Evolutionary conservation across 1,140 invertebrate genomes (phyloP).

Genomic region (Heliconius melpomene): DNA sequence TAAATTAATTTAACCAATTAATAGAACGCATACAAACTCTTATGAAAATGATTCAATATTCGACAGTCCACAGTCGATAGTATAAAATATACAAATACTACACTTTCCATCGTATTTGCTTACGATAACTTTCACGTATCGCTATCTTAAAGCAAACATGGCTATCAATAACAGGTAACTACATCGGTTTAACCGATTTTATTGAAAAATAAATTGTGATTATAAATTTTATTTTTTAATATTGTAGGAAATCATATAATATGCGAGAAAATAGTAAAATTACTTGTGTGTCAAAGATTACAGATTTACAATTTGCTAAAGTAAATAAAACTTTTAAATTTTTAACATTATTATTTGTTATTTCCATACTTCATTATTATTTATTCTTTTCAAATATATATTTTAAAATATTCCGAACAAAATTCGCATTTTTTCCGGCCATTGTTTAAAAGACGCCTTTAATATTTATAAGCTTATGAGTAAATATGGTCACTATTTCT

Average conservation of each 20-base stretch:
- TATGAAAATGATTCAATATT: slow-evolving; percentile 29
- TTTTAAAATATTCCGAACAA: too few relatives aligned
- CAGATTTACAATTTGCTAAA: too few relatives aligned
- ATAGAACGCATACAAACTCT: slow-evolving; percentile 25
- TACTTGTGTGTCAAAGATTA: too few relatives aligned
- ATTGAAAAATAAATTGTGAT: not conserved
- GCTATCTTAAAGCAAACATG: slow-evolving; percentile 51
- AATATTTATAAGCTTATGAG: not conserved
- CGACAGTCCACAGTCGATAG: slow-evolving; percentile 19
- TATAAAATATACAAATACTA: slow-evolving; percentile 44
- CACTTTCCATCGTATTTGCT: slow-evolving; percentile 58
- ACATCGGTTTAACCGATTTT: slow-evolving; percentile 20
- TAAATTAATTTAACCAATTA: not conserved
- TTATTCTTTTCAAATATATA: too few relatives aligned
- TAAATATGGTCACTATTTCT: not conserved
- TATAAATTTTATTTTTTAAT: not conserved
- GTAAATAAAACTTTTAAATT: too few relatives aligned
- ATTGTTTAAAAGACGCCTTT: not conserved
- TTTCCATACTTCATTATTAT: too few relatives aligned
- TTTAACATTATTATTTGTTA: too few relatives aligned
- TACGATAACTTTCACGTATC: slow-evolving; percentile 69
- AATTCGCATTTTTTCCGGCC: too few relatives aligned
- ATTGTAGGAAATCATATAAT: not conserved
- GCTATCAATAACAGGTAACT: slow-evolving; percentile 37
- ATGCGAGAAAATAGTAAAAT: too few relatives aligned